Base-by-base conservation (phyloP, 2,113 vertebrate species). In the Coptodon rendalli region DNA sequence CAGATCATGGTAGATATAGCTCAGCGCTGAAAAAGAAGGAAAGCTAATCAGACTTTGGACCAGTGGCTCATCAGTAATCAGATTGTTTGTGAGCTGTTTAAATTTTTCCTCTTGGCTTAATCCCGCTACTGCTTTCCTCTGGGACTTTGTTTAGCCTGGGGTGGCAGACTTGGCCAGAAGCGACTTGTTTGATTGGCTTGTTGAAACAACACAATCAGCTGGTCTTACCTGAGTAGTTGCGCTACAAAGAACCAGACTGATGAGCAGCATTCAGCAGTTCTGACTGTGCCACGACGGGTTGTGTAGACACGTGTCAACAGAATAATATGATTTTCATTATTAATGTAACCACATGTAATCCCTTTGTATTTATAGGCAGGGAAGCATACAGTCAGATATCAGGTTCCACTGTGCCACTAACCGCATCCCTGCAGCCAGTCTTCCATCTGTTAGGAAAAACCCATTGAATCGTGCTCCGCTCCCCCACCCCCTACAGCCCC, bases 391-490 rank as follows among this genome's bases (percentile, higher is more conserved):
- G 93, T 92, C 86, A 81, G 87, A 90, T 94, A 94, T 94, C 94
- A 87, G 89, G 86, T 95, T 94, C 56, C 83, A 80, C 89, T 84
- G 6, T 87, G 89, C 90, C 87, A 87, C 88, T 91, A 90, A 89
- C 87, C 81, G 80, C 89, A 89, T 86, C 84, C 59, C 71, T 87
- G 82, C 83, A 89, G 52, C 88, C 88, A 90, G 88, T 92, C 91
- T 92, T 89, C 95, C 95, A 96, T 96, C 95, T 96, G 95, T 91
- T 93, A 88, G 85, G 87, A 91, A 92, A 92, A 94, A 89, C 73
- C 95, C 90, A 92, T 95, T 94, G 86, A 95, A 91, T 83, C 84
- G 81, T 27, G 22, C 80, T 38, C 56, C 16, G 5, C 50, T 9
- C 34, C 59, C 68, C 38, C 61, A 1, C 19, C 80, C 50, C 45